These are phyloP conservation scores for Nephrotoma flavescens DNA, from an alignment of 2,888 invertebrate species.

Conservation along the genomic window DNA sequence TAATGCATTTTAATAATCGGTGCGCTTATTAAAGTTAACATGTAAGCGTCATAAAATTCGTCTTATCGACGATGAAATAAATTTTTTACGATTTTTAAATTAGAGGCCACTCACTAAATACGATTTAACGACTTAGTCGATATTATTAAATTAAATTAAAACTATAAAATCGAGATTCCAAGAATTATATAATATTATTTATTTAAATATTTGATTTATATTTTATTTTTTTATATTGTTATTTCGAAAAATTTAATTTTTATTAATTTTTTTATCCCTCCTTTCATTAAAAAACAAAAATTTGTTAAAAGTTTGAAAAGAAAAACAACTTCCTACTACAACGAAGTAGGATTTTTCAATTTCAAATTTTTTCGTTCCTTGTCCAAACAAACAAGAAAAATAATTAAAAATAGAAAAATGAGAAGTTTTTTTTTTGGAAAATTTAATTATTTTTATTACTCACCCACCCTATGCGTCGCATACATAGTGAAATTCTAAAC, in stretches of 20 bases:
- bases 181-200: background rate
- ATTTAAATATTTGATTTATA: background rate
- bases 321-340: background rate
- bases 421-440: background rate
- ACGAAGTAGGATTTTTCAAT: background rate
- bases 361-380: background rate
- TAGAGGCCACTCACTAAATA: background rate
- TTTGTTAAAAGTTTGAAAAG: background rate
- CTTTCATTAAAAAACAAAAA: background rate
- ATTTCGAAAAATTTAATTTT: background rate
- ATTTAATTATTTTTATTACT: background rate
- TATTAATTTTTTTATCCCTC: background rate
- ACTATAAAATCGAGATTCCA: background rate
- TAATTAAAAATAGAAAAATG: background rate
- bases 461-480: background rate
- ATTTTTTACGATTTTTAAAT: background rate
- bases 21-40: background rate
- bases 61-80: background rate
- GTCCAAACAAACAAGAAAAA: background rate
- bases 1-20: background rate
- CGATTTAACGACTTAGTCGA: background rate
- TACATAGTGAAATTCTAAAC: background rate
- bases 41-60: background rate
- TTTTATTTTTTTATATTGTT: background rate
- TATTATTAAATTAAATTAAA: background rate